phyloP scores from a whole-genome alignment of 2,113 vertebrate genomes.

The Abramis brama region DNA sequence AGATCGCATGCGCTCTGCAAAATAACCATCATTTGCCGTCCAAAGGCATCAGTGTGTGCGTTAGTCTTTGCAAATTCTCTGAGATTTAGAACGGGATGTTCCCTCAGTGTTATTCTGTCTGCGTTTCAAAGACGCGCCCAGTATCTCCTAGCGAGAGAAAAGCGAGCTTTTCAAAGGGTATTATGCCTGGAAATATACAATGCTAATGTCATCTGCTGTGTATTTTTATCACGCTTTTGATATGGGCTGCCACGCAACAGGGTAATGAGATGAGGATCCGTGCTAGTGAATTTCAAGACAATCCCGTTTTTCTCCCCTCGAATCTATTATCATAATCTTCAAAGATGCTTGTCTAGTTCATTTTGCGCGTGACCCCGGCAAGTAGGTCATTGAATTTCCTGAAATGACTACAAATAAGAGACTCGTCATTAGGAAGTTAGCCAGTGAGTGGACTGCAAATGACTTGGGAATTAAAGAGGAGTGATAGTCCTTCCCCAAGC shows the following conservation, averaged over 20 bases:
- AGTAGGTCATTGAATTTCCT: slow-evolving; percentile 75
- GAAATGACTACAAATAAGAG: slow-evolving; percentile 79
- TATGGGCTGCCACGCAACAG: slow-evolving; percentile 69
- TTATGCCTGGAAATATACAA: slow-evolving; percentile 57
- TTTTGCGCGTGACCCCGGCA: slow-evolving; percentile 77
- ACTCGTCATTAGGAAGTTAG: slow-evolving; percentile 72
- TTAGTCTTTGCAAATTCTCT: slow-evolving; percentile 49
- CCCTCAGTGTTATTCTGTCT: slow-evolving; percentile 59
- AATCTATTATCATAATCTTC: slow-evolving; percentile 81
- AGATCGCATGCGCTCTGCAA: slow-evolving; percentile 45
- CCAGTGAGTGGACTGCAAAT: slow-evolving; percentile 65
- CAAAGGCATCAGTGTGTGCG: neutral
- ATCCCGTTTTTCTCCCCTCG: slow-evolving; percentile 69
- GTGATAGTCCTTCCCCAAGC: slow-evolving; percentile 73
- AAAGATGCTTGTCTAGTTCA: slow-evolving; percentile 82
- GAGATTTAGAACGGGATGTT: slow-evolving; percentile 56
- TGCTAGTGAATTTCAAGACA: slow-evolving; percentile 75
- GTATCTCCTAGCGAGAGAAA: slow-evolving; percentile 52
- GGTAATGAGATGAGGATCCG: slow-evolving; percentile 74
- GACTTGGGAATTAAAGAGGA: slow-evolving; percentile 67
- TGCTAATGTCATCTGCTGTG: slow-evolving; percentile 61
- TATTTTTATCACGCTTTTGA: slow-evolving; percentile 73
- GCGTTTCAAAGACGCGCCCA: slow-evolving; percentile 48
- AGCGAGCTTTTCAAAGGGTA: slow-evolving; percentile 58
- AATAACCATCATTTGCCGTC: neutral